Percentiles rank a stretch among this genome's conserved stretches.
Conservation (phyloP, 2,797 vertebrate genomes). For the Hemibagrus guttatus region DNA sequence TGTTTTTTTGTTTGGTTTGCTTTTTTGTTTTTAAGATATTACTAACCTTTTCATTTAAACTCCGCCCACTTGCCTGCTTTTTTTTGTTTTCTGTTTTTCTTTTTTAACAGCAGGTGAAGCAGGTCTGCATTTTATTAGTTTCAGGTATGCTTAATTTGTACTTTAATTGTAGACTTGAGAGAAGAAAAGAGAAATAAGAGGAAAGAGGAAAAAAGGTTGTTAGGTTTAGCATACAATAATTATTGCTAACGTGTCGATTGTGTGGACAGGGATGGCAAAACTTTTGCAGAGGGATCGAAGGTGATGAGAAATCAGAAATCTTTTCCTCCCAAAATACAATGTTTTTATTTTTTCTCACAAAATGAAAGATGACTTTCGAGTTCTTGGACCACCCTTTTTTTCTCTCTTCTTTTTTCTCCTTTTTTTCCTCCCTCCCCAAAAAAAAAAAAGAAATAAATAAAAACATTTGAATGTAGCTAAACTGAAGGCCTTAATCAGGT, state of each 20-base stretch:
- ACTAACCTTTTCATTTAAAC: neutral
- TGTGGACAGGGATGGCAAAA: conserved; percentile 10
- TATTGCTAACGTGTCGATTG: neutral
- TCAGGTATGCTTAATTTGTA: neutral
- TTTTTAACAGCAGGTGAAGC: neutral
- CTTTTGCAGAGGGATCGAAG: neutral
- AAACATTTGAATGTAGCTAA: conserved; percentile 58
- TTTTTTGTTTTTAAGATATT: neutral
- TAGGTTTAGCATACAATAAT: too few species aligned
- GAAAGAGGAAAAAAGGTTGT: too few species aligned
- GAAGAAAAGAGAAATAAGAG: too few species aligned
- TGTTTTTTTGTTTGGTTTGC: fast-evolving
- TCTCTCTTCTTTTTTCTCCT: conserved; percentile 58
- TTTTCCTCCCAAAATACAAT: neutral
- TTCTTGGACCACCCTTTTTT: conserved; percentile 63
- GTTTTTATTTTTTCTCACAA: too few species aligned
- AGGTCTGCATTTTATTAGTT: neutral
- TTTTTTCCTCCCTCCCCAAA: neutral
- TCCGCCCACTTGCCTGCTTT: neutral
- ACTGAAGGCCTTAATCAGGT: conserved; percentile 52
- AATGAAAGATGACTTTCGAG: neutral
- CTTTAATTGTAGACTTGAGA: neutral
- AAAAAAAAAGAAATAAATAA: too few species aligned
- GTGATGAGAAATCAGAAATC: neutral
- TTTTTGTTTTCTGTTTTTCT: neutral